Conservation (phyloP, 2,888 invertebrate genomes). For the Nasonovia ribisnigri region DNA sequence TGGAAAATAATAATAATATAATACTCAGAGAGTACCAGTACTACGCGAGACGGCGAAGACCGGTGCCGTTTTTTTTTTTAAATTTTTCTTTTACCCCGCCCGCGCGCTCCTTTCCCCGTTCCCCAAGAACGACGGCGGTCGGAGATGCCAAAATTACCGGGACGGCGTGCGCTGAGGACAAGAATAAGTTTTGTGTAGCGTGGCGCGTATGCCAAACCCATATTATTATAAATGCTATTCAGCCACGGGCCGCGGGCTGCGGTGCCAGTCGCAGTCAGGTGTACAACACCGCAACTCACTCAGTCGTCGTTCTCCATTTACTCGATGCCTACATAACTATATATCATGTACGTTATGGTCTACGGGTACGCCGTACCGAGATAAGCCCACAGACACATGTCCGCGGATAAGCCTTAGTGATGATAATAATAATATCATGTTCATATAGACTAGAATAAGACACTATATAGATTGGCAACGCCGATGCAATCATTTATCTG, state of each 20-base stretch:
- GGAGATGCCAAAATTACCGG: slow-evolving; percentile 62
- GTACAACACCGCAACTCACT: not conserved
- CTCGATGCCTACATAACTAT: not conserved
- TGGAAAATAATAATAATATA: not conserved
- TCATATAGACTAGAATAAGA: too few species aligned
- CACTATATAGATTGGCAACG: too few species aligned
- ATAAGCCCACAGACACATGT: too few species aligned
- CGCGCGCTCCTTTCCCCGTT: not conserved
- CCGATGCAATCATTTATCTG: too few species aligned
- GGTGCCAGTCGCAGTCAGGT: not conserved
- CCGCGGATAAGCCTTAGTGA: too few species aligned
- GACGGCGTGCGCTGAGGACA: slow-evolving; percentile 36
- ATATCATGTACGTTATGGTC: too few species aligned
- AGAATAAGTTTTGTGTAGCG: slow-evolving; percentile 61
- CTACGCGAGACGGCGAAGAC: not conserved
- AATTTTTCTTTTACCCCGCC: not conserved
- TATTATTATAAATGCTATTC: not conserved
- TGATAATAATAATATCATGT: too few species aligned
- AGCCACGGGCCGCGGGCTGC: not conserved
- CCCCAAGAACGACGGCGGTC: not conserved
- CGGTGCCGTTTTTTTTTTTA: not conserved
- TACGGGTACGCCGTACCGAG: too few species aligned
- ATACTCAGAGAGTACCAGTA: not conserved
- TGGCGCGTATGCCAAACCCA: slow-evolving; percentile 31
- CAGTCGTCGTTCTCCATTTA: not conserved